phyloP scores from a whole-genome alignment of 2,888 invertebrate genomes.

The Ennomos erosarius region DNA sequence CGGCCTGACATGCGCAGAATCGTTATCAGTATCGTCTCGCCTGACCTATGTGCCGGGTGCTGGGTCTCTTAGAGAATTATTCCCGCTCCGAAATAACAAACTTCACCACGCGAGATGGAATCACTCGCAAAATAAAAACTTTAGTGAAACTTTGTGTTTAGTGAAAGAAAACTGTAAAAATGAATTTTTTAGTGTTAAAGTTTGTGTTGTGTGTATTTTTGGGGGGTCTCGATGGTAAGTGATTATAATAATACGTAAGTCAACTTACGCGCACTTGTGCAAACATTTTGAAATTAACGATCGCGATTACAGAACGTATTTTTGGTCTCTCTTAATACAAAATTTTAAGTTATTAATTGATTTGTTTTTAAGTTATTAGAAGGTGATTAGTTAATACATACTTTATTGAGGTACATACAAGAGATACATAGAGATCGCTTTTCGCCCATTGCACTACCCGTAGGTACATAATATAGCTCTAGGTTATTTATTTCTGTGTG shows the following conservation, averaged over 20 bases:
- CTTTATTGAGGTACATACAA: too few relatives aligned
- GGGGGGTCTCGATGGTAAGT: conserved; percentile 55
- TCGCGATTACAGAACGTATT: background rate
- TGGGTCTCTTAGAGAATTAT: conserved; percentile 21
- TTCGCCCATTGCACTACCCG: too few relatives aligned
- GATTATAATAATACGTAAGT: conserved; percentile 23
- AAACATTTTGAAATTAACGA: conserved; percentile 18
- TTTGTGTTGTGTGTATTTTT: conserved; percentile 55
- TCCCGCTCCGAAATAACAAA: background rate
- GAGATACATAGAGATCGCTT: too few relatives aligned
- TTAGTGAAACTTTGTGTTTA: conserved; percentile 5
- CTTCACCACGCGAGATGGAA: conserved; percentile 14
- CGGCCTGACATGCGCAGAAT: conserved; percentile 64
- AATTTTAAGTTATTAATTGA: too few relatives aligned
- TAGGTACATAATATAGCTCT: too few relatives aligned
- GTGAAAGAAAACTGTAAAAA: conserved; percentile 31
- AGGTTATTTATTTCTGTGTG: too few relatives aligned
- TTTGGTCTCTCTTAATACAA: too few relatives aligned
- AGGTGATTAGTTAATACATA: too few relatives aligned
- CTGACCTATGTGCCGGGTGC: conserved; percentile 55
- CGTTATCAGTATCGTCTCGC: conserved; percentile 57
- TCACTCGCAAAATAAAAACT: conserved; percentile 9
- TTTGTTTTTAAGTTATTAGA: too few relatives aligned
- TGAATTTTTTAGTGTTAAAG: conserved; percentile 52
- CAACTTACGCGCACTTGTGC: conserved; percentile 18